These are phyloP conservation scores for Clinocottus analis DNA, from an alignment of 2,113 vertebrate species.

Conservation along the genomic window DNA sequence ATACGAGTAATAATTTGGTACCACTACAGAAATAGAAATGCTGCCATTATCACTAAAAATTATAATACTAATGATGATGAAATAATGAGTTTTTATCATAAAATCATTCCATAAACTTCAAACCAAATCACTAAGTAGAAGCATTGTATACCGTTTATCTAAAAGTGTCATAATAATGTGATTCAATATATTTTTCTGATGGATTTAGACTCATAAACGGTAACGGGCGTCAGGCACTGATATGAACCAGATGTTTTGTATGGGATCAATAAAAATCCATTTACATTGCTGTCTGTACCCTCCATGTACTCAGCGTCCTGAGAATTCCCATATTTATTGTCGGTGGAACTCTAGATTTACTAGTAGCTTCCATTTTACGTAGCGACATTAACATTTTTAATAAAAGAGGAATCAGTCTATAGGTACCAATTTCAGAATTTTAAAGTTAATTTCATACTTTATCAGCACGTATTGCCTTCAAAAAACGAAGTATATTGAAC, in stretches of 20 bases:
- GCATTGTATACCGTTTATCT: background rate
- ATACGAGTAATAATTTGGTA: background rate
- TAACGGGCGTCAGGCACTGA: slow-evolving; percentile 4
- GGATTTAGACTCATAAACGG: slow-evolving; percentile 9
- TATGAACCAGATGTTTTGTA: slow-evolving; percentile 23
- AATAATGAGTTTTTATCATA: background rate
- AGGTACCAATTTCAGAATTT: background rate
- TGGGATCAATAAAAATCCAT: slow-evolving; percentile 34
- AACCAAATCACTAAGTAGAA: background rate
- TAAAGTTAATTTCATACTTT: background rate
- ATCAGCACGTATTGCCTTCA: background rate
- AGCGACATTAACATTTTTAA: background rate
- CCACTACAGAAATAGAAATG: background rate
- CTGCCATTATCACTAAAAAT: background rate
- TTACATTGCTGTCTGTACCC: background rate
- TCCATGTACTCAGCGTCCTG: background rate
- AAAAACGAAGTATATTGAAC: background rate
- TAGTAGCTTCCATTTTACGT: background rate
- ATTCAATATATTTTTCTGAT: background rate
- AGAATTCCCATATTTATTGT: background rate
- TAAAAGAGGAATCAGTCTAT: background rate
- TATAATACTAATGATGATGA: background rate
- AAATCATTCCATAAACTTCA: background rate
- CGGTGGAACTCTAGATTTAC: background rate
- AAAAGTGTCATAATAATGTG: background rate